phyloP scores from a whole-genome alignment of 2,888 invertebrate species.

The Drosophila meridionalis region DNA sequence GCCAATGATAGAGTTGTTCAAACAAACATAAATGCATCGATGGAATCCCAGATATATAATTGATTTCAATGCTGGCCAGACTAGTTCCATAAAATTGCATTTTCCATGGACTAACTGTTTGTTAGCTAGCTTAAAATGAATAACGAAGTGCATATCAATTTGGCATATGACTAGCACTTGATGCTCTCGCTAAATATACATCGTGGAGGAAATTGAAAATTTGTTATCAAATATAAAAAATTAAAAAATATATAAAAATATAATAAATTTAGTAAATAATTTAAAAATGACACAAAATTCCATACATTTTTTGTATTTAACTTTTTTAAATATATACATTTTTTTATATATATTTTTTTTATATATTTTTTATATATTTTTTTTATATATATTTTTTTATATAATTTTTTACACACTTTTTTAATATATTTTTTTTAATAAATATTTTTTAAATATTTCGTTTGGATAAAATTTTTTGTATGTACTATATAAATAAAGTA shows the following conservation, averaged over 20 bases:
- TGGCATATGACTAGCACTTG: not conserved
- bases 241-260: not conserved
- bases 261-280: not conserved
- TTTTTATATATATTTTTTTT: no score
- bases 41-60: constrained; percentile 37
- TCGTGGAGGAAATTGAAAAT: not conserved
- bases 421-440: no score
- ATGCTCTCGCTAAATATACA: not conserved
- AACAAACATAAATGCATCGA: constrained; percentile 16
- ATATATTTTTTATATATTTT: no score
- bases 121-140: constrained; percentile 11
- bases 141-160: not conserved
- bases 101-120: constrained; percentile 12
- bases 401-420: no score
- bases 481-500: no score
- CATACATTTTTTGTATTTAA: no score
- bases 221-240: not conserved
- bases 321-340: no score
- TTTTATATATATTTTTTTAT: no score
- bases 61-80: constrained; percentile 44
- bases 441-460: no score
- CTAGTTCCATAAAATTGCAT: constrained; percentile 12
- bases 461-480: no score
- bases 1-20: constrained; percentile 25
- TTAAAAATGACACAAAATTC: no score